Evolutionary conservation across 2,888 invertebrate species (phyloP), one percentile per base, ranked within the genome.

Genomic region (Xanthorhoe designata): DNA sequence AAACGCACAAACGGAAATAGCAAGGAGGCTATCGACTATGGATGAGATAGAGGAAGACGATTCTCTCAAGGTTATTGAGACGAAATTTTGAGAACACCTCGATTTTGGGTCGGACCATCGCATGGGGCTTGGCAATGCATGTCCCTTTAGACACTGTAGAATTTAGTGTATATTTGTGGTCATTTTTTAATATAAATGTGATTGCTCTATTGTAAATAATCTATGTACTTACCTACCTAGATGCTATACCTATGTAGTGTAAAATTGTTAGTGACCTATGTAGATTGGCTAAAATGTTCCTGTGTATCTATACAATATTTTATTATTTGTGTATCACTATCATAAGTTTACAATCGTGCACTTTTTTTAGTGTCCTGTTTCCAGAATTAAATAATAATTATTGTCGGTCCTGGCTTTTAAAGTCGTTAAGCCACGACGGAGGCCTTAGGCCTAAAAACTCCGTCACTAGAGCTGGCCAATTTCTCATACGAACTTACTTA

Each of bases 11-110:
- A 90, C 94, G 0, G 94, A 95, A 77, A 89, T 93, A 35, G 95
- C 95, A 75, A 94, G 95, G 78, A 95, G 97, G 70, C 92, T 98
- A 50, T 97, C 98, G 24, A 97, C 97, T 38, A 98, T 98, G 97
- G 95, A 96, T 70, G 97, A 98, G 87, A 97, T 97, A 71, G 97
- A 98, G 74, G 97, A 97, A 85, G 96, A 97, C 75, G 96, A 96
- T 76, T 86, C 88, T 47, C 71, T 86, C 73, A 94, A 94, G 94
- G 94, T 88, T 78, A 86, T 82, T 75, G 92, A 92, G 83, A 93
- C 94, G 76, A 94, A 90, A 80, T 94, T 94, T 81, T 94, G 84
- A 91, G 70, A 75, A 42, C 55, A 38, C 9, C 2, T 50, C 4
- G 54, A 15, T 47, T 15, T 42, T 42, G 38, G 38, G 4, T 42